A percentile compares a stretch with the other conserved stretches of the same genome.
These are phyloP conservation scores for Drosophila longiperda DNA, from an alignment of 2,888 invertebrate genomes.

Conservation along the genomic window DNA sequence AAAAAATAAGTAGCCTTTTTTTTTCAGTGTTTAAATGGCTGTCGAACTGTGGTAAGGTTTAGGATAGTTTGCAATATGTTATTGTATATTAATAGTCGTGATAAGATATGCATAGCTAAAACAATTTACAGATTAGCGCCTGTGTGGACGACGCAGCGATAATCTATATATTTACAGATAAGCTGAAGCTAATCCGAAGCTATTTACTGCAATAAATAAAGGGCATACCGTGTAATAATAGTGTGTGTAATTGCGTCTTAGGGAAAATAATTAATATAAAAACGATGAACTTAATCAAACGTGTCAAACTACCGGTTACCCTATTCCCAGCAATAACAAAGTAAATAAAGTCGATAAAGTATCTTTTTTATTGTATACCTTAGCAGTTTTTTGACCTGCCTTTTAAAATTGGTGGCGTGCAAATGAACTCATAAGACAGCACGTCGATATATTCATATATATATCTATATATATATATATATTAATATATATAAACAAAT, in stretches of 20 bases:
- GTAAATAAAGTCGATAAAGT: not conserved
- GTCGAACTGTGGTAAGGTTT: not conserved
- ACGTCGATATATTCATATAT: not conserved
- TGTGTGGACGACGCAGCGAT: not conserved
- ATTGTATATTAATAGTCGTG: conserved; percentile 30
- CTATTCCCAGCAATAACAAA: not conserved
- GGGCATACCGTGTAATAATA: conserved; percentile 1
- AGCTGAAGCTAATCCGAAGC: conserved; percentile 7
- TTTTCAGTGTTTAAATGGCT: conserved; percentile 7
- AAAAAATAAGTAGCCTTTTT: conserved; percentile 3
- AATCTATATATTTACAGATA: conserved; percentile 12
- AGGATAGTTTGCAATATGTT: conserved; percentile 1
- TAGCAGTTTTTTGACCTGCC: not conserved
- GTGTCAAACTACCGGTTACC: not conserved
- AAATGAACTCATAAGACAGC: not conserved
- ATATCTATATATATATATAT: not conserved
- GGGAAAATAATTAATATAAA: not conserved
- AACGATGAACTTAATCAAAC: too few species aligned
- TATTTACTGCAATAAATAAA: conserved; percentile 15
- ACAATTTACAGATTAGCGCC: conserved; percentile 29
- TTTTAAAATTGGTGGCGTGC: not conserved
- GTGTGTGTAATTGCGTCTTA: not conserved
- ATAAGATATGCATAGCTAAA: conserved; percentile 39
- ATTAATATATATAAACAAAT: not conserved
- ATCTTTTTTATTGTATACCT: not conserved